A percentile compares a stretch with the other conserved stretches of the same genome.
phyloP scores from a whole-genome alignment of 2,888 invertebrate species.

The Steinernema scapterisci region DNA sequence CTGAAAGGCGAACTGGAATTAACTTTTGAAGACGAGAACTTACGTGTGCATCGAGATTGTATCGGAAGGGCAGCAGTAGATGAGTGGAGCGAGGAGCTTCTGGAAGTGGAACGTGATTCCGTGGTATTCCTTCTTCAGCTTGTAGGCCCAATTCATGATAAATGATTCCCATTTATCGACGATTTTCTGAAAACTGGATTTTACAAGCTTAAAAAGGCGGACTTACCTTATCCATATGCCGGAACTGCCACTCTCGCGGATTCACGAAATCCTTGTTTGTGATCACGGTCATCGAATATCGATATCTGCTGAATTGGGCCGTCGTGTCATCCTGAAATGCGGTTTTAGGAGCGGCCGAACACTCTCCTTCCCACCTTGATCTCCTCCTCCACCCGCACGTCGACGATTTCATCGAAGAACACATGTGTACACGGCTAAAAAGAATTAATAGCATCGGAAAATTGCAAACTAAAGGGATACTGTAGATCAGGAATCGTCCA shows the following conservation, averaged over 20 bases:
- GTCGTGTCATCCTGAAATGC: neutral
- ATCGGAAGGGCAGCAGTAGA: slow-evolving; percentile 25
- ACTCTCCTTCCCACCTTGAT: slow-evolving; percentile 9
- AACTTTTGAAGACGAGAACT: neutral
- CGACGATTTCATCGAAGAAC: slow-evolving; percentile 50
- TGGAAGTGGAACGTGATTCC: slow-evolving; percentile 52
- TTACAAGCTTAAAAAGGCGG: neutral
- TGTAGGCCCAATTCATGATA: slow-evolving; percentile 44
- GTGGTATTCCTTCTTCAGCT: slow-evolving; percentile 49
- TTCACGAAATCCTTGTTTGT: slow-evolving; percentile 49
- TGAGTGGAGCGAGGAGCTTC: slow-evolving; percentile 49
- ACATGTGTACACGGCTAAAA: slow-evolving; percentile 34
- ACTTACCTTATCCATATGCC: slow-evolving; percentile 31
- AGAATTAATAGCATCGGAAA: no score
- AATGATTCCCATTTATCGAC: slow-evolving; percentile 41
- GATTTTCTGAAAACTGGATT: slow-evolving; percentile 34
- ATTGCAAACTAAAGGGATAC: no score
- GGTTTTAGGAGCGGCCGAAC: neutral
- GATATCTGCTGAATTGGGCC: neutral
- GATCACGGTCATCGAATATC: slow-evolving; percentile 44
- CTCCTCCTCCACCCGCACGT: slow-evolving; percentile 42
- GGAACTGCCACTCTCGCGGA: slow-evolving; percentile 42
- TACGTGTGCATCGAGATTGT: slow-evolving; percentile 10
- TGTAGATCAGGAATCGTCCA: no score
- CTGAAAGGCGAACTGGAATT: neutral